phyloP scores from a whole-genome alignment of 2,113 vertebrate species.

The Bolborhynchus lineola region DNA sequence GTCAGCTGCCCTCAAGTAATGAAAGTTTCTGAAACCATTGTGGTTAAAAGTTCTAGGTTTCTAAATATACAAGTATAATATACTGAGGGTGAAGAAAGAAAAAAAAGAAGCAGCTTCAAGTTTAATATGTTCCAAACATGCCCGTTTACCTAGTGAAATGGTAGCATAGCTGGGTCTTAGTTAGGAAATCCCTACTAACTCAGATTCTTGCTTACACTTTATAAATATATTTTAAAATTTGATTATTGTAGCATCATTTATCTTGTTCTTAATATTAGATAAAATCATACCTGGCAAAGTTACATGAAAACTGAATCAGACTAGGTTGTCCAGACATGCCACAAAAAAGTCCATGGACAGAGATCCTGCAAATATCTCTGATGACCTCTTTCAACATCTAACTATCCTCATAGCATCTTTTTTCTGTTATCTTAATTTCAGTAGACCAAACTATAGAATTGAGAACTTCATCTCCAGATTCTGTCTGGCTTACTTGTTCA shows the following conservation, averaged over 20 bases:
- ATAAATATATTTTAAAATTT: background rate
- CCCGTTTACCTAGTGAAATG: background rate
- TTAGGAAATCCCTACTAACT: background rate
- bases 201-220: background rate
- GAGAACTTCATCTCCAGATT: background rate
- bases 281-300: background rate
- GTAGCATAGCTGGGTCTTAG: background rate
- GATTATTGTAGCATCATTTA: background rate
- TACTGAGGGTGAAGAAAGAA: background rate
- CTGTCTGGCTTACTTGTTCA: background rate
- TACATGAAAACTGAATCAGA: background rate
- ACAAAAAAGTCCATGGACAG: background rate
- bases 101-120: background rate
- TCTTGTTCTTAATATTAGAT: background rate
- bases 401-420: background rate
- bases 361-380: background rate
- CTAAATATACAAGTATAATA: background rate
- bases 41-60: constrained; percentile 3
- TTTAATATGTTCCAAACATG: background rate
- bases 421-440: background rate
- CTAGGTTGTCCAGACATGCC: background rate
- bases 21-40: background rate
- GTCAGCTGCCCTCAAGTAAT: background rate
- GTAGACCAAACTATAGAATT: background rate
- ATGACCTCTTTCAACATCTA: background rate